These are phyloP conservation scores for Otus scops DNA, from an alignment of 2,797 vertebrate genomes.

Conservation along the genomic window DNA sequence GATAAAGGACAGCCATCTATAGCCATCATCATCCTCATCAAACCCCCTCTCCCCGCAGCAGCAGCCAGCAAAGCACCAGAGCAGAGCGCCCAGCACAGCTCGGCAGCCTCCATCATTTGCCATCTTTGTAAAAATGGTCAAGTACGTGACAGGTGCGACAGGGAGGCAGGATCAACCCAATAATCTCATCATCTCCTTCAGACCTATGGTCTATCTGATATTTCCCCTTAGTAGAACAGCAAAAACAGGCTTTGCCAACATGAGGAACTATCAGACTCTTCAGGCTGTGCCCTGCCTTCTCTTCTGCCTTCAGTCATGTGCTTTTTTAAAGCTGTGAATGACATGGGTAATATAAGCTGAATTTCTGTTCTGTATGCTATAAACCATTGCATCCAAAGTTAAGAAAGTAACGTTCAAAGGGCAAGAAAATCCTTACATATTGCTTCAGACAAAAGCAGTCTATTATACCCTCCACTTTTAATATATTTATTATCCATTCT, in stretches of 20 bases:
- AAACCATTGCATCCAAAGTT: background rate
- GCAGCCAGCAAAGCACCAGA: accelerated
- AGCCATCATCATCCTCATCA: background rate
- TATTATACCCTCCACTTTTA: background rate
- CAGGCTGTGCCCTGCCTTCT: background rate
- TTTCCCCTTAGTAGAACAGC: background rate
- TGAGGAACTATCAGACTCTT: accelerated
- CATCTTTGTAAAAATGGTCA: accelerated
- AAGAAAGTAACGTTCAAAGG: background rate
- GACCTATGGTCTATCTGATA: accelerated
- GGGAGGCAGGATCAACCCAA: accelerated
- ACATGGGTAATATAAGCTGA: background rate
- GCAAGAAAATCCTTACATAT: background rate
- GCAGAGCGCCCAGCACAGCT: background rate
- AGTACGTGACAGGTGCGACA: accelerated
- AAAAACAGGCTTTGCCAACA: background rate
- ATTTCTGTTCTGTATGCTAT: background rate
- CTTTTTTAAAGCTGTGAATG: background rate
- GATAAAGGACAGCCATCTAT: background rate
- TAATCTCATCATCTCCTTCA: accelerated
- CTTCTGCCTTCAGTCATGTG: background rate
- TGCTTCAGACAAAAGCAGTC: background rate
- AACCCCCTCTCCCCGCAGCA: accelerated
- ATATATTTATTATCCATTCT: background rate
- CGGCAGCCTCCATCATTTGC: background rate